Conservation (phyloP, 1,140 invertebrate species). For the Thaumetopoea pityocampa region DNA sequence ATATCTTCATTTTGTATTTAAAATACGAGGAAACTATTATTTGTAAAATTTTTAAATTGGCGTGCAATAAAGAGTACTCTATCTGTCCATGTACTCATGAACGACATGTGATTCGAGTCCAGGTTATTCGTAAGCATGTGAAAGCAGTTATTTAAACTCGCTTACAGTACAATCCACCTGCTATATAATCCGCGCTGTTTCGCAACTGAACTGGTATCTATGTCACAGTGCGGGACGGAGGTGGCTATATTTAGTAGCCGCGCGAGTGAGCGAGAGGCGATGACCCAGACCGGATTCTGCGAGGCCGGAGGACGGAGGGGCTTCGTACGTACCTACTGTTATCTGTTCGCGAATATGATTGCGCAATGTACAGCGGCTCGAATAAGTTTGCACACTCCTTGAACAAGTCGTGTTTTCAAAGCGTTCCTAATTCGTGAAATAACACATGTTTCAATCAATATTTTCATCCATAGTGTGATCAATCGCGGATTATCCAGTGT, state of each 20-base stretch:
- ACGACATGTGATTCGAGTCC: slow-evolving; percentile 6
- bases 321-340: slow-evolving; percentile 56
- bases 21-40: too few species aligned
- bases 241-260: slow-evolving; percentile 11
- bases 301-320: slow-evolving; percentile 60
- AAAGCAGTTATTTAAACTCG: slow-evolving; percentile 71
- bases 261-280: slow-evolving; percentile 37
- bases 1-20: too few species aligned
- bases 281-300: slow-evolving; percentile 48
- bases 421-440: slow-evolving; percentile 1
- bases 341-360: slow-evolving; percentile 73
- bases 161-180: slow-evolving; percentile 71
- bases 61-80: too few species aligned
- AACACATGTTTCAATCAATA: slow-evolving; percentile 13
- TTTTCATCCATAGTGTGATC: slow-evolving; percentile 8
- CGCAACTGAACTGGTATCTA: slow-evolving; percentile 68
- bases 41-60: slow-evolving; percentile 4
- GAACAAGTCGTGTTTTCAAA: slow-evolving; percentile 24
- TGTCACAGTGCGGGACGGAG: slow-evolving; percentile 52
- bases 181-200: slow-evolving; percentile 74
- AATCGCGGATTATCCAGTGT: slow-evolving; percentile 14
- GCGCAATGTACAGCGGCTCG: slow-evolving; percentile 61
- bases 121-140: slow-evolving; percentile 48
- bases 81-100: slow-evolving; percentile 4
- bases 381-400: slow-evolving; percentile 51